Evolutionary conservation across 2,888 invertebrate species (phyloP).

Genomic region (Rhagonycha fulva): DNA sequence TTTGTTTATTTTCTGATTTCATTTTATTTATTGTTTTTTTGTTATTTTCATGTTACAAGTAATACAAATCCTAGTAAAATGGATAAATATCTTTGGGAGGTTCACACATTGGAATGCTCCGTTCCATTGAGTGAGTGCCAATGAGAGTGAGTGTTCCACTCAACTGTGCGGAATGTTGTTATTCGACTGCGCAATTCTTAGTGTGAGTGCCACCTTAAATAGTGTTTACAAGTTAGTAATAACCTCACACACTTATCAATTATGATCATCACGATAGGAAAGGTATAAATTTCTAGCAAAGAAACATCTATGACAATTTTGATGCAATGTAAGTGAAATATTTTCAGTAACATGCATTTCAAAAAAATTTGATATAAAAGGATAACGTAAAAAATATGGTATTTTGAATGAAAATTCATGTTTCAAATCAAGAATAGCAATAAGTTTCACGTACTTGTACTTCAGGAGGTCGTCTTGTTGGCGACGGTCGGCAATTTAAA

Average conservation of each 20-base stretch:
- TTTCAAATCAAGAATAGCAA: constrained; percentile 36
- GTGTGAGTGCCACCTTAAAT: neutral
- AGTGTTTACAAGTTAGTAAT: neutral
- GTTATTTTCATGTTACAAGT: neutral
- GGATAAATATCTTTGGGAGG: neutral
- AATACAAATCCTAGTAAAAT: neutral
- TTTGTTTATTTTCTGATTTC: neutral
- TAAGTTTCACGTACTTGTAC: constrained; percentile 27
- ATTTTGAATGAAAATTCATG: constrained; percentile 20
- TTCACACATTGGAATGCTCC: neutral
- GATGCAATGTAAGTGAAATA: neutral
- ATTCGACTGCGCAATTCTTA: neutral
- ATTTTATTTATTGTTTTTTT: too few relatives aligned
- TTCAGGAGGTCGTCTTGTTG: constrained; percentile 24
- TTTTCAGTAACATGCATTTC: neutral
- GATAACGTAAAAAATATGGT: neutral
- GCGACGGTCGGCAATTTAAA: constrained; percentile 30
- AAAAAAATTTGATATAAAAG: neutral
- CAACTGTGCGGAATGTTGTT: neutral
- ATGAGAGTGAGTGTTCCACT: neutral
- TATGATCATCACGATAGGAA: too few relatives aligned
- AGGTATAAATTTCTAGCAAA: too few relatives aligned
- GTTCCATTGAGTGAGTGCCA: neutral
- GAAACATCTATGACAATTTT: neutral
- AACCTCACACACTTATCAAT: neutral